Conservation (phyloP, 2,113 vertebrate genomes). For the Macroglossus sobrinus region DNA sequence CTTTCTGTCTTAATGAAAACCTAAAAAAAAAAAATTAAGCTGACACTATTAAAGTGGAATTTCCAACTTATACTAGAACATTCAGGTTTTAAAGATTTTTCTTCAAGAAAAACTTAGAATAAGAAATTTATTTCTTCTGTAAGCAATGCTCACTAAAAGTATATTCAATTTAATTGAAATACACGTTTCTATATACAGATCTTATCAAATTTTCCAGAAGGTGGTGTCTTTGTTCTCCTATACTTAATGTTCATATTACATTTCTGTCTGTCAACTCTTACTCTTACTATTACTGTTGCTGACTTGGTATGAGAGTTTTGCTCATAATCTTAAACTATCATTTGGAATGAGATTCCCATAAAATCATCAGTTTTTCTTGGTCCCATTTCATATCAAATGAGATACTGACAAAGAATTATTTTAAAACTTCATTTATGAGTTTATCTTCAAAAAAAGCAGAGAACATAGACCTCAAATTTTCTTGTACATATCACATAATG, state of each 20-base stretch:
- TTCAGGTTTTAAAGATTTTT: neutral
- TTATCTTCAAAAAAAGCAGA: neutral
- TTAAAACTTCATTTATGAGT: slow-evolving; percentile 4
- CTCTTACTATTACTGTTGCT: neutral
- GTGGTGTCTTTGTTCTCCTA: neutral
- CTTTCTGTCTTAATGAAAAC: slow-evolving; percentile 3
- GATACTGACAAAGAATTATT: neutral
- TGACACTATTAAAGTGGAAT: neutral
- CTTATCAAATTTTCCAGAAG: neutral
- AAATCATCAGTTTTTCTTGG: neutral
- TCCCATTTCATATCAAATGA: neutral
- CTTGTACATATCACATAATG: neutral
- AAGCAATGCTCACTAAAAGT: neutral
- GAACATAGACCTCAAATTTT: neutral
- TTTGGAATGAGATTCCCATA: neutral
- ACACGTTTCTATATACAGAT: neutral
- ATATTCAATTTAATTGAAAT: neutral
- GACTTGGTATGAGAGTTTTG: neutral
- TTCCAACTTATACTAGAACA: neutral
- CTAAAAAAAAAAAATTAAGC: neutral
- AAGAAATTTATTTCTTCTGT: neutral
- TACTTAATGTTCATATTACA: neutral
- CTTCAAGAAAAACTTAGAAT: neutral
- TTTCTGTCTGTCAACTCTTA: neutral
- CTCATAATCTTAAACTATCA: neutral